Evolutionary conservation across 2,888 invertebrate species (phyloP), one percentile per base, ranked within the genome.

Genomic region (Monochamus alternatus): DNA sequence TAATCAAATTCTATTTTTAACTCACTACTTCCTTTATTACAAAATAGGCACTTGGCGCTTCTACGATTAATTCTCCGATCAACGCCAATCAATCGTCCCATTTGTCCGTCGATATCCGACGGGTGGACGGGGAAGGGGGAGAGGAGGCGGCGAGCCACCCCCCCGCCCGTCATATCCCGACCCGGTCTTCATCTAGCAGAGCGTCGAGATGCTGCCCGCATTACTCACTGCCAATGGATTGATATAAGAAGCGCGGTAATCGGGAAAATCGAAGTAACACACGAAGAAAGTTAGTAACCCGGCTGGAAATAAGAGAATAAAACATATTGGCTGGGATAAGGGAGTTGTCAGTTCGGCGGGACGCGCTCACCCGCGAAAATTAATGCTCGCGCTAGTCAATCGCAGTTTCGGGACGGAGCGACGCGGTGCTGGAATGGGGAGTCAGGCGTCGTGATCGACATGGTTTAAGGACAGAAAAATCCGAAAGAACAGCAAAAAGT

Each of bases 341-440:
- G 87, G 88, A 88, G 87, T 88, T 89, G 89, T 89, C 89, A 89
- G 89, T 86, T 87, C 85, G 85, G 85, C 85, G 86, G 87, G 85
- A 87, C 86, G 87, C 87, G 88, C 87, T 89, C 88, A 89, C 88
- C 88, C 88, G 85, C 87, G 88, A 88, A 88, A 89, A 89, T 89
- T 88, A 88, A 89, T 89, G 88, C 63, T 30, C 47, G 71, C 63
- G 71, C 32, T 22, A 63, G 62, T 71, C 51, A 63, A 71, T 62
- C 12, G 69, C 31, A 69, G 12, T 60, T 47, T 9, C 47, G 47
- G 47, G 12, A 47, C 4, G 47, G 47, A 5, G 47, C 47, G 47
- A 9, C 47, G 47, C 10, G 47, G 47, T 2, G 47, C 38, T 38
- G 38, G 38, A 38, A 38, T 38, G 38, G 38, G 38, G 38, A 38